phyloP scores from a whole-genome alignment of 2,888 invertebrate species.

The Hemaris fuciformis region DNA sequence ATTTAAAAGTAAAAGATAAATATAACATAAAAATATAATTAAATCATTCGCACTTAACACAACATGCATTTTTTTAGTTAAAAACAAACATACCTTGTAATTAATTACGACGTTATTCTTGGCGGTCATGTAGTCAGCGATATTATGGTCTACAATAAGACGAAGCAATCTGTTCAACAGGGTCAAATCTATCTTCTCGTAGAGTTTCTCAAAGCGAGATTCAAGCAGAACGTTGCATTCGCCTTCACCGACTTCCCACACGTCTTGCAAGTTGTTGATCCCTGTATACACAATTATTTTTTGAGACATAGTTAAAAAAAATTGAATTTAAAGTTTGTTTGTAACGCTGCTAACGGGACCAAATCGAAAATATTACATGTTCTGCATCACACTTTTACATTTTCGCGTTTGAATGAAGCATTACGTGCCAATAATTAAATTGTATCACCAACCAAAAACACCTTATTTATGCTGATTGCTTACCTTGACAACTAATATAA shows the following conservation, averaged over 20 bases:
- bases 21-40: too few species aligned
- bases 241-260: slow-evolving; percentile 99
- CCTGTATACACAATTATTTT: slow-evolving; percentile 64
- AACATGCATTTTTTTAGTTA: too few species aligned
- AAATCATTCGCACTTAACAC: too few species aligned
- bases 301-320: not conserved
- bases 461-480: too few species aligned
- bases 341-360: too few species aligned
- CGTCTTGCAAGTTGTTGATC: slow-evolving; percentile 98
- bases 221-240: slow-evolving; percentile 99
- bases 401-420: too few species aligned
- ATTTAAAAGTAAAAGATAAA: too few species aligned
- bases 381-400: too few species aligned
- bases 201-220: slow-evolving; percentile 98
- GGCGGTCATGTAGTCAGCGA: slow-evolving; percentile 99
- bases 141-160: slow-evolving; percentile 99
- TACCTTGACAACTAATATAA: too few species aligned
- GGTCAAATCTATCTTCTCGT: slow-evolving; percentile 99
- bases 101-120: slow-evolving; percentile 99
- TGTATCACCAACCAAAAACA: too few species aligned
- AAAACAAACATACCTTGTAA: slow-evolving; percentile 87
- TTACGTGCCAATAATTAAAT: too few species aligned
- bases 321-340: not conserved
- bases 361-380: too few species aligned
- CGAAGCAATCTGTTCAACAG: slow-evolving; percentile 96